These are phyloP conservation scores for Solenodon paradoxus DNA, from an alignment of 2,113 vertebrate genomes.

Conservation along the genomic window DNA sequence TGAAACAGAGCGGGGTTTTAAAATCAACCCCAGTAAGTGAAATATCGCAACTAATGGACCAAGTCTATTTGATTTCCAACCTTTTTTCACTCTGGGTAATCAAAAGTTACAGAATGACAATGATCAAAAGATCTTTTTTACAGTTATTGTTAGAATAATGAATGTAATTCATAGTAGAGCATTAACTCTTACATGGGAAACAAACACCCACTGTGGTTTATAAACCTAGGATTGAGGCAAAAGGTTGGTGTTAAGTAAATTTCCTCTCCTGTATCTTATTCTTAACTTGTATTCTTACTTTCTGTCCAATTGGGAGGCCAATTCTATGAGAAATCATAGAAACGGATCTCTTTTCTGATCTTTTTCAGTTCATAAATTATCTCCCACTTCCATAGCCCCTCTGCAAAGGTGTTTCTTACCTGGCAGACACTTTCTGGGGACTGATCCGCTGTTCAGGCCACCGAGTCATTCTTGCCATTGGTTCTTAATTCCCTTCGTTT, in stretches of 20 bases:
- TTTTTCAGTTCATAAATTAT: not conserved
- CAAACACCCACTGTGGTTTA: not conserved
- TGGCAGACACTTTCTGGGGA: not conserved
- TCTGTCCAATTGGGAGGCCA: not conserved
- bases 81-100: slow-evolving; percentile 14
- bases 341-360: not conserved
- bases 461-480: not conserved
- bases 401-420: not conserved
- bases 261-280: not conserved
- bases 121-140: slow-evolving; percentile 30
- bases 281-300: not conserved
- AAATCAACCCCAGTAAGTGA: slow-evolving; percentile 49
- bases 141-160: not conserved
- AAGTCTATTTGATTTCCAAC: not conserved
- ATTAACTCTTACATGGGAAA: not conserved
- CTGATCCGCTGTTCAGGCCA: not conserved
- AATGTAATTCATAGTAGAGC: not conserved
- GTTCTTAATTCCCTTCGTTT: slow-evolving; percentile 34
- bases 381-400: not conserved
- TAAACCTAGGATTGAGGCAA: not conserved
- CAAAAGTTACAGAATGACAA: not conserved
- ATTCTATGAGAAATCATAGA: not conserved
- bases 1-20: slow-evolving; percentile 63
- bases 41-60: slow-evolving; percentile 40
- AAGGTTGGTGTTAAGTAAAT: not conserved